These are phyloP conservation scores for Drosophila grimshawi DNA, from an alignment of 1,140 invertebrate genomes.

Conservation along the genomic window DNA sequence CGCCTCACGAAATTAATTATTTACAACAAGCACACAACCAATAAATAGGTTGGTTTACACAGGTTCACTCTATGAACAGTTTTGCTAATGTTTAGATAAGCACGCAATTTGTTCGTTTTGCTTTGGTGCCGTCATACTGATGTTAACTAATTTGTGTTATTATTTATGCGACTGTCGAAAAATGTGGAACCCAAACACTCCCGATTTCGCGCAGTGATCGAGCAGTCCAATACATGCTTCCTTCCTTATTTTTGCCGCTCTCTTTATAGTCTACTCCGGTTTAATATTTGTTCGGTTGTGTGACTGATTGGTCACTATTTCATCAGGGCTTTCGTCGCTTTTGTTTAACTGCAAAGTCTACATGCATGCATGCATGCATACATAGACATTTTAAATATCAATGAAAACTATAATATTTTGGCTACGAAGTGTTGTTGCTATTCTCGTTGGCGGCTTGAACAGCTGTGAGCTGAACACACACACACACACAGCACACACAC, in stretches of 20 bases:
- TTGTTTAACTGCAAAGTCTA: not conserved
- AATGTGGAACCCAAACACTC: no score
- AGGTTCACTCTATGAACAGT: no score
- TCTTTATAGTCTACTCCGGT: not conserved
- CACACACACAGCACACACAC: not conserved
- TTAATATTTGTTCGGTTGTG: not conserved
- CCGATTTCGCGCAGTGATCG: no score
- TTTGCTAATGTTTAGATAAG: no score
- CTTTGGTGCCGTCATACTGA: no score
- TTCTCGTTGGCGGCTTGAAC: not conserved
- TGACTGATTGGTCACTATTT: not conserved
- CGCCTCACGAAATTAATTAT: no score
- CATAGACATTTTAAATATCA: not conserved
- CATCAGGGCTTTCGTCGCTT: not conserved
- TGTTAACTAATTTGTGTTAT: no score
- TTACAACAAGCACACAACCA: no score
- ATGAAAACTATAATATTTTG: not conserved
- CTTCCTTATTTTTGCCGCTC: not conserved
- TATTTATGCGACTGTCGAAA: no score
- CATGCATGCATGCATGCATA: not conserved
- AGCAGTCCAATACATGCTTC: no score
- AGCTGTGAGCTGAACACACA: conserved; percentile 1
- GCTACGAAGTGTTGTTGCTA: not conserved
- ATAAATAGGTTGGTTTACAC: no score
- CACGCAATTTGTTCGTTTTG: no score